Conservation (phyloP, 2,113 vertebrate species). For the Hippocampus mohnikei region DNA sequence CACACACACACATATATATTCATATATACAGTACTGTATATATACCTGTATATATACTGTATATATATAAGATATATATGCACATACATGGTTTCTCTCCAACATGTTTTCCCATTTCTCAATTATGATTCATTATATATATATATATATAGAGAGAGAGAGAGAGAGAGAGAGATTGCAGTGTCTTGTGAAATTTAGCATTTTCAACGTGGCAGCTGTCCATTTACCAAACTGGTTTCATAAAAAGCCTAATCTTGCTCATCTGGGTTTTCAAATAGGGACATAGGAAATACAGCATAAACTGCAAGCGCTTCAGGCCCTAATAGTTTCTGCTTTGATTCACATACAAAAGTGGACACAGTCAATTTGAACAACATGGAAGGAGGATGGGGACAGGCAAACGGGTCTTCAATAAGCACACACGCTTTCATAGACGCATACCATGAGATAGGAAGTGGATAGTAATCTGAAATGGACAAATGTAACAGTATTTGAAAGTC, state of each 20-base stretch:
- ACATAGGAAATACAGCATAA: slow-evolving; percentile 6
- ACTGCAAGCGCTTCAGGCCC: not conserved
- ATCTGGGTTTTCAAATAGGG: not conserved
- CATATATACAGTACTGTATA: too few species aligned
- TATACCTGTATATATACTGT: too few species aligned
- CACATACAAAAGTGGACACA: not conserved
- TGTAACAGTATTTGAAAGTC: not conserved
- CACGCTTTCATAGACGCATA: not conserved
- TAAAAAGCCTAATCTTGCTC: not conserved
- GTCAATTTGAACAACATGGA: not conserved
- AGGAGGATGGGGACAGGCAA: not conserved
- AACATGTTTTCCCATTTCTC: too few species aligned
- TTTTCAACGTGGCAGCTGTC: not conserved
- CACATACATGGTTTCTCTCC: too few species aligned
- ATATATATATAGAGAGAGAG: not conserved
- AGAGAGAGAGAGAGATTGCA: not conserved
- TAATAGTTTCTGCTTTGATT: slow-evolving; percentile 7
- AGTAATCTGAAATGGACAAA: not conserved
- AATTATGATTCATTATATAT: too few species aligned
- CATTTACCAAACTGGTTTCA: not conserved
- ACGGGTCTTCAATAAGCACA: not conserved
- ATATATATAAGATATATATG: too few species aligned
- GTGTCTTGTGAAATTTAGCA: not conserved
- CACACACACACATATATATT: too few species aligned
- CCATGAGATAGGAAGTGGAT: not conserved